These are phyloP conservation scores for Lutraria rhynchaena DNA, from an alignment of 1,140 invertebrate genomes.

Conservation along the genomic window DNA sequence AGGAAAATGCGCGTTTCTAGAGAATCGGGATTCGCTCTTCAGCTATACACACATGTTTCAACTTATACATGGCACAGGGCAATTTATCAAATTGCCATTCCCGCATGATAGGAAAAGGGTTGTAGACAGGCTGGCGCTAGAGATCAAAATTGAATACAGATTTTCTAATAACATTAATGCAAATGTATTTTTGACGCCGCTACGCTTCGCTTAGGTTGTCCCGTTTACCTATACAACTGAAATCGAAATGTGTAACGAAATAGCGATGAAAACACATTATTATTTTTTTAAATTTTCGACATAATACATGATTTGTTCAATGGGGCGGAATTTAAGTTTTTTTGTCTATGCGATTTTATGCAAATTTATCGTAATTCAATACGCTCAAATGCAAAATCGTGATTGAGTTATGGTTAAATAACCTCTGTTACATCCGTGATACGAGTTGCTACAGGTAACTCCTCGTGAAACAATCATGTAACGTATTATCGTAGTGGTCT, in stretches of 20 bases:
- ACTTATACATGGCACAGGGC: slow-evolving; percentile 33
- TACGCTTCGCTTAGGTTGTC: slow-evolving; percentile 18
- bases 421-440: no score
- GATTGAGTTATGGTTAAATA: no score
- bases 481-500: neutral
- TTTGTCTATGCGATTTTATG: no score
- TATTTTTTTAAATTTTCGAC: no score
- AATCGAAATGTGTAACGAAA: neutral
- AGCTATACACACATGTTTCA: slow-evolving; percentile 45
- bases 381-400: no score
- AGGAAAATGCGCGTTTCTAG: no score
- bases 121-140: slow-evolving; percentile 42
- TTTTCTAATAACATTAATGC: slow-evolving; percentile 58
- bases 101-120: slow-evolving; percentile 38
- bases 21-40: neutral
- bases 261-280: neutral
- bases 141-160: slow-evolving; percentile 59
- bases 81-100: slow-evolving; percentile 45
- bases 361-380: no score
- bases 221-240: slow-evolving; percentile 20
- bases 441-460: no score
- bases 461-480: neutral
- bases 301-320: no score
- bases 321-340: no score
- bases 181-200: slow-evolving; percentile 54